Base-by-base conservation (phyloP, 2,113 vertebrate genomes). In the Oostethus manadensis region DNA sequence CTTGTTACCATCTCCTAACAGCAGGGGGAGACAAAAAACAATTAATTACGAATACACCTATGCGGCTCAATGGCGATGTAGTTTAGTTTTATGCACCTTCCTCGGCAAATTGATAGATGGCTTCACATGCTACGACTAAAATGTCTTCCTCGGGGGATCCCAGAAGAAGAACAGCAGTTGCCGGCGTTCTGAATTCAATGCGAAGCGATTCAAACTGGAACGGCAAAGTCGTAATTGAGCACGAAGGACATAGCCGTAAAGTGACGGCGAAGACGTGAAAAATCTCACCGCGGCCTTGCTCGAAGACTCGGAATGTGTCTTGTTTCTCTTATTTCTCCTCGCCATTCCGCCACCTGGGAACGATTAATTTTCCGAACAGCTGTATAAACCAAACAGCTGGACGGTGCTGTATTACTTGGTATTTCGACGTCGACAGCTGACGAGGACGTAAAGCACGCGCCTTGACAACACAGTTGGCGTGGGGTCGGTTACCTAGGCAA, bases 1-100 rank as follows among this genome's bases (percentile, higher is more conserved):
- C 83, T 92, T 95, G 78, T 94, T 97, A 77, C 94, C 91, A 75
- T 95, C 94, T 79, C 84, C 96, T 98, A 76, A 68, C 77, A 84
- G 82, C 60, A 84, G 81, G 49, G 77, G 76, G 82, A 79, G 69
- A 79, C 69, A 84, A 54, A 62, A 54, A 68, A 69, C 64, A 76
- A 29, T 47, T 18, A 20, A 10, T n/a, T 18, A 42, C 11, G 10
- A 16, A 53, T 9, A n/a, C 6, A 1, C 10, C 1, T 20, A 8
- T 11, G 21, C 10, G 29, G 33, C 18, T 11, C 11, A 18, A 18
- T n/a, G 8, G 33, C 48, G 2, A 16, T 35, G 0, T 38, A 20
- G 35, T 14, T 7, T 42, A 18, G 18, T 7, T 20, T 55, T 42
- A 42, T 13, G 38, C 18, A 97, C 95, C 95, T 93, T 94, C 97